Base-by-base conservation (phyloP, 2,888 invertebrate genomes). In the Meandrusa payeni region DNA sequence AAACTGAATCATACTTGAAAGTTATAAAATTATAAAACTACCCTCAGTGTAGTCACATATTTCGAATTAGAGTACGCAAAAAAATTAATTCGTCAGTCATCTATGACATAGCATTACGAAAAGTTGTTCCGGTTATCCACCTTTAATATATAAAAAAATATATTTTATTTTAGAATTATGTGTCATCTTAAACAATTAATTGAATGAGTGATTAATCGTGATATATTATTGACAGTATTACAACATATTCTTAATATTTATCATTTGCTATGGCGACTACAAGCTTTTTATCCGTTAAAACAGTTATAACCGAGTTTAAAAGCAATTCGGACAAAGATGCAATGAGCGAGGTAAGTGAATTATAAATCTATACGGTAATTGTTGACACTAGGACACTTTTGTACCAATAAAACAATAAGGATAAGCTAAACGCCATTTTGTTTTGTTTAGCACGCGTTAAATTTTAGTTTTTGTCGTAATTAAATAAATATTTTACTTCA, bases 221-320 rank as follows among this genome's bases (percentile, higher is more conserved):
- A 23, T 70, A 69, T 57, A 48, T 49, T 54, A 57, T 57, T 59
- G 55, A 55, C 46, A 42, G 48, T 52, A 52, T 52, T 57, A 54
- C 55, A 55, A 53, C 41, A 34, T 47, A 41, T 41, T 42, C 46
- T 49, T 46, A 36, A 29, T 46, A 36, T 41, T 48, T 41, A 42
- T 41, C 46, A 48, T 45, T 50, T 44, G 54, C 15, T 36, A 68
- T 82, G 82, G 74, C 80, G 50, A 73, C 80, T 19, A 62, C 60
- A 29, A 79, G 78, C 55, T 80, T 69, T 69, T 74, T 82, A 76
- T 67, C 72, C 31, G 75, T 81, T 42, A 88, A 88, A 76, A 80
- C 83, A 15, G 86, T 86, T 71, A 63, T 88, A 69, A 69, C 83
- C 37, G 88, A 88, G 60, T 83, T 88, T 49, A 85, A 81, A 69